Percentiles rank a stretch among this genome's conserved stretches.
Evolutionary conservation across 2,888 invertebrate genomes (phyloP).

Genomic region (Acrobasis suavella): DNA sequence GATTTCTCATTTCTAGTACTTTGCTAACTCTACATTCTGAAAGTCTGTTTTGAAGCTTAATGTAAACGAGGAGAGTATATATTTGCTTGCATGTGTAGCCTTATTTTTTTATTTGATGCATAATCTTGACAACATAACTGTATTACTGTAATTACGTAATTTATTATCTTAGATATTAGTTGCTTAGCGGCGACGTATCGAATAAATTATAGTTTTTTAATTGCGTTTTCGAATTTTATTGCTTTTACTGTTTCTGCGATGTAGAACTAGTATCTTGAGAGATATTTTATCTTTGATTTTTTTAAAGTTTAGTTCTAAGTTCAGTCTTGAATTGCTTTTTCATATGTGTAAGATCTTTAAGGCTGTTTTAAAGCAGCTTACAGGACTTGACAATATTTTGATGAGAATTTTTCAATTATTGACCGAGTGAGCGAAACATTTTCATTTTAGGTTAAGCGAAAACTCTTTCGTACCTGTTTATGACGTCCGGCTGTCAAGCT

Average conservation of each 20-base stretch:
- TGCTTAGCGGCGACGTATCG: conserved; percentile 16
- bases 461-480: no score
- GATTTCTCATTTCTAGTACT: conserved; percentile 54
- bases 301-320: neutral
- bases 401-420: no score
- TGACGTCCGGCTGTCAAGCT: no score
- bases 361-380: no score
- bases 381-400: no score
- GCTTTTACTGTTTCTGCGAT: neutral
- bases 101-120: conserved; percentile 28
- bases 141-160: conserved; percentile 33
- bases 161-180: conserved; percentile 25
- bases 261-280: neutral
- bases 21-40: conserved; percentile 37
- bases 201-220: conserved; percentile 11
- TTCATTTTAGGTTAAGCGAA: no score
- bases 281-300: neutral
- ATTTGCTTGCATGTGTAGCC: conserved; percentile 5
- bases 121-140: conserved; percentile 28
- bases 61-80: conserved; percentile 14
- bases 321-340: no score
- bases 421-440: no score
- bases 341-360: no score
- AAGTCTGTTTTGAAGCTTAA: conserved; percentile 10
- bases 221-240: conserved; percentile 1